Conservation (phyloP, 2,797 vertebrate genomes). For the Argyrosomus regius region DNA sequence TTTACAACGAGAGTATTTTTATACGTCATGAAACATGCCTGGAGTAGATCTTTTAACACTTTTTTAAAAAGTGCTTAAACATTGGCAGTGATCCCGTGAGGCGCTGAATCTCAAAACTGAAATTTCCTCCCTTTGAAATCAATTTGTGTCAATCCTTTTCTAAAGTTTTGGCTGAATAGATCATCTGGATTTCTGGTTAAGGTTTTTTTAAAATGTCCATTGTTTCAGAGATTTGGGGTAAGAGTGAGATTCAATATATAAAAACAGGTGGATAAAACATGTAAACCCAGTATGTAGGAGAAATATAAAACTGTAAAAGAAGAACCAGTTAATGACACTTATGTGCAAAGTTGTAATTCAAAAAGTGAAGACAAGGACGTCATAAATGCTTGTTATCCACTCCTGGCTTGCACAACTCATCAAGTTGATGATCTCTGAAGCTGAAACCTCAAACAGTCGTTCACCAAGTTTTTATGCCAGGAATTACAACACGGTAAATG, state of each 20-base stretch:
- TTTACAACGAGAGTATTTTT: background rate
- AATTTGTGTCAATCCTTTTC: background rate
- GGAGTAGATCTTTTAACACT: background rate
- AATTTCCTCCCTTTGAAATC: conserved; percentile 3
- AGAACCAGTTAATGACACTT: conserved; percentile 13
- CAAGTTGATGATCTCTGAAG: background rate
- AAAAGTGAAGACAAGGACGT: background rate
- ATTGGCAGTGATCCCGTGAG: background rate
- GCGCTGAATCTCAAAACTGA: conserved; percentile 25
- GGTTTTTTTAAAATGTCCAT: background rate
- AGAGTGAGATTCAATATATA: conserved; percentile 1
- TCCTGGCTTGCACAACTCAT: background rate
- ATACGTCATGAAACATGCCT: background rate
- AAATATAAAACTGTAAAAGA: background rate
- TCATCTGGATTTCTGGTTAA: conserved; percentile 13
- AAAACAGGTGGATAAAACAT: conserved; percentile 6
- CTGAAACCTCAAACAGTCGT: conserved; percentile 14
- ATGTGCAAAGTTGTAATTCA: conserved; percentile 4
- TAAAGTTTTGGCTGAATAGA: background rate
- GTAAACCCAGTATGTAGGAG: conserved; percentile 2
- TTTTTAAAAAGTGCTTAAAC: conserved; percentile 24
- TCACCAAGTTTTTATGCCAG: conserved; percentile 14
- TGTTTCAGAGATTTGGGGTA: background rate
- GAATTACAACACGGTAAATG: background rate
- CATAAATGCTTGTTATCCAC: conserved; percentile 8